These are phyloP conservation scores for Lathronympha strigana DNA, from an alignment of 2,888 invertebrate species.

Conservation along the genomic window DNA sequence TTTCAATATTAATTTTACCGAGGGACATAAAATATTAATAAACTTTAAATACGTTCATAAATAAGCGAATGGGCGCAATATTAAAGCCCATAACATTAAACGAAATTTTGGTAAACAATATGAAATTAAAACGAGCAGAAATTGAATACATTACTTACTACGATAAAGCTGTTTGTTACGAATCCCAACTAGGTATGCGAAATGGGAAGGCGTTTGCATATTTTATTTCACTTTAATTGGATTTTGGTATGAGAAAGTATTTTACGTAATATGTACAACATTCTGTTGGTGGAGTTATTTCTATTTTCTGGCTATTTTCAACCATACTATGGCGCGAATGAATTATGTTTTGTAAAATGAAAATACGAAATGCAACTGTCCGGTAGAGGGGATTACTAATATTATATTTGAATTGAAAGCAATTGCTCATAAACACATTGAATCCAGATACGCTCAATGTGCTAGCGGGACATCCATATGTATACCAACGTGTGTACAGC, in stretches of 20 bases:
- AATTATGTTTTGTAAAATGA: constrained; percentile 3
- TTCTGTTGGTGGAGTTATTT: constrained; percentile 22
- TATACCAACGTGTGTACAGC: too few species aligned
- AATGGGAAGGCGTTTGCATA: constrained; percentile 26
- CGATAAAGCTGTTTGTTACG: constrained; percentile 20
- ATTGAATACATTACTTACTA: constrained; percentile 22
- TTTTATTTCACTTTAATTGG: constrained; percentile 37
- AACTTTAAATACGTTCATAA: constrained; percentile 20
- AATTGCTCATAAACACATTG: too few species aligned
- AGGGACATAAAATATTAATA: constrained; percentile 18
- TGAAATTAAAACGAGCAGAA: constrained; percentile 26
- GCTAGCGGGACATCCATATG: too few species aligned
- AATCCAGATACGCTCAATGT: too few species aligned
- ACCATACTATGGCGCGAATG: not conserved
- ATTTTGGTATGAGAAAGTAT: constrained; percentile 25
- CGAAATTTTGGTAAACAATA: constrained; percentile 13
- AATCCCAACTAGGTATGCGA: constrained; percentile 30
- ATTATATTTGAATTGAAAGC: too few species aligned
- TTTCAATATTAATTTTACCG: constrained; percentile 2
- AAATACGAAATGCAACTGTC: not conserved
- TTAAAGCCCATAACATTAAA: constrained; percentile 22
- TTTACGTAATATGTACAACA: constrained; percentile 18
- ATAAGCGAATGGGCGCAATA: constrained; percentile 25
- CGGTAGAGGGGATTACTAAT: constrained; percentile 2
- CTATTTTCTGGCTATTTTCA: constrained; percentile 15